These are phyloP conservation scores for Pelecanoides urinatrix DNA, from an alignment of 2,113 vertebrate species.

Conservation along the genomic window DNA sequence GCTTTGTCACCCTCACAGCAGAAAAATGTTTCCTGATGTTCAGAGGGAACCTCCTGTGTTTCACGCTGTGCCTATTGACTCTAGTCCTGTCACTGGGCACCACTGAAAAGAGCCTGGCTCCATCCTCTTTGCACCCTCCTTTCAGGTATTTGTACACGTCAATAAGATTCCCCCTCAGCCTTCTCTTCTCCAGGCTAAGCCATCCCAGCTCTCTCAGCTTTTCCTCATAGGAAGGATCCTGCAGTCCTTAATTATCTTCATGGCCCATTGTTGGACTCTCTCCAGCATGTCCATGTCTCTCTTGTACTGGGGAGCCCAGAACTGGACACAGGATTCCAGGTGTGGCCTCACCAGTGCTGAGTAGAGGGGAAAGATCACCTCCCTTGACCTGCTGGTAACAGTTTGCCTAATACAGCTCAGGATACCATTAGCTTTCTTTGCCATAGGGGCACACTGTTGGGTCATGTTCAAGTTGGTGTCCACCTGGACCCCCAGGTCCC, in stretches of 20 bases:
- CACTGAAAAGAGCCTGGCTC: background rate
- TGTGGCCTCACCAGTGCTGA: background rate
- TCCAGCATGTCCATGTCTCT: background rate
- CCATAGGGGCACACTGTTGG: background rate
- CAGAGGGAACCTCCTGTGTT: background rate
- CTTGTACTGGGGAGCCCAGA: background rate
- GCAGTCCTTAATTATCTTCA: background rate
- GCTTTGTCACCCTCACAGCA: background rate
- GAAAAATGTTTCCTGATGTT: background rate
- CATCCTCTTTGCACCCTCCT: background rate
- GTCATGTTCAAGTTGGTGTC: background rate
- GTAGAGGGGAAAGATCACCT: background rate
- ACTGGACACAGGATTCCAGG: background rate
- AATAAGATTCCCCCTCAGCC: accelerated
- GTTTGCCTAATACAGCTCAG: background rate
- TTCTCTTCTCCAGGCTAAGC: background rate
- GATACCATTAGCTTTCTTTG: background rate
- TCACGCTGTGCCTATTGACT: background rate
- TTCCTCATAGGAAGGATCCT: background rate
- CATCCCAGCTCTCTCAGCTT: background rate
- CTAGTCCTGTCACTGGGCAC: background rate
- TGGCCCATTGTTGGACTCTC: background rate
- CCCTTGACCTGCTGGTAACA: background rate
- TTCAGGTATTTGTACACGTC: background rate
- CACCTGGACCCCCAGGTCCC: background rate